Conservation (phyloP, 2,888 invertebrate genomes). For the Sympetrum striolatum region DNA sequence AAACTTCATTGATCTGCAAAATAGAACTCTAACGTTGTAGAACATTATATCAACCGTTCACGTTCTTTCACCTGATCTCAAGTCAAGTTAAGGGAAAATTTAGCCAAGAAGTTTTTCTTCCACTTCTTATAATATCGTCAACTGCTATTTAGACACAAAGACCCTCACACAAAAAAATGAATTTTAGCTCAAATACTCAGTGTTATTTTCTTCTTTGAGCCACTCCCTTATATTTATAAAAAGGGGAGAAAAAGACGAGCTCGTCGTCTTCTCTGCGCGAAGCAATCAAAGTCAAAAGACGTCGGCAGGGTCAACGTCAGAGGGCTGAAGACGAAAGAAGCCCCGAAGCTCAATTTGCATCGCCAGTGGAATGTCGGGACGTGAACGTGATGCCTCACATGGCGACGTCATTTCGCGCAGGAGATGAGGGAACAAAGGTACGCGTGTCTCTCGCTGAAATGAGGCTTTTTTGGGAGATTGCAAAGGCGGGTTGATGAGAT, state of each 20-base stretch:
- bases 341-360: conserved; percentile 14
- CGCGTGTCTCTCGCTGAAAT: neutral
- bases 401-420: conserved; percentile 2
- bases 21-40: too few relatives aligned
- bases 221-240: neutral
- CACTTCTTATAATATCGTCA: too few relatives aligned
- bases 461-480: neutral
- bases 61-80: too few relatives aligned
- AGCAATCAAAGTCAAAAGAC: neutral
- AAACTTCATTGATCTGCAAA: too few relatives aligned
- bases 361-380: neutral
- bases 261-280: neutral
- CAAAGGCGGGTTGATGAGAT: neutral
- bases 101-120: too few relatives aligned
- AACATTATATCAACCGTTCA: too few relatives aligned
- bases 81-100: too few relatives aligned
- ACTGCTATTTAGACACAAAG: too few relatives aligned
- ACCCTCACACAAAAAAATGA: too few relatives aligned
- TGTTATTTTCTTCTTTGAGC: too few relatives aligned
- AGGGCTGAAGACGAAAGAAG: neutral
- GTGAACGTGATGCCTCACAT: conserved; percentile 6
- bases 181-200: too few relatives aligned
- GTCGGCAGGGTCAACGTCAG: neutral
- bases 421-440: conserved; percentile 1
- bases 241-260: neutral